Evolutionary conservation across 2,888 invertebrate genomes (phyloP).

Genomic region (Xestobium rufovillosum): DNA sequence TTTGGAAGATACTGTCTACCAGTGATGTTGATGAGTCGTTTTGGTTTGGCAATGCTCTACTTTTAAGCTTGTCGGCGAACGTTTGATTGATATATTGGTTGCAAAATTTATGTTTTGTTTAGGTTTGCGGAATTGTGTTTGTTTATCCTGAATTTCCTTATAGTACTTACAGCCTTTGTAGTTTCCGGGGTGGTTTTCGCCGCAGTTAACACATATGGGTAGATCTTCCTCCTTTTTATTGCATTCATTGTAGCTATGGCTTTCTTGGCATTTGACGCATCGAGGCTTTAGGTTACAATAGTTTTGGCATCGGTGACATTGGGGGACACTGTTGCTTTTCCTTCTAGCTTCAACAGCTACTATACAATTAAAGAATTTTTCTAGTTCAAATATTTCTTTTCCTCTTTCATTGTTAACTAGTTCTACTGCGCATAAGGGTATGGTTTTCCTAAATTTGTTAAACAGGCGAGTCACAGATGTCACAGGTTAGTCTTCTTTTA

Average conservation of each 20-base stretch:
- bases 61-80: neutral
- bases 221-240: neutral
- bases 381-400: neutral
- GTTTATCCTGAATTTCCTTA: neutral
- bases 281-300: slow-evolving; percentile 3
- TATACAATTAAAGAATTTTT: neutral
- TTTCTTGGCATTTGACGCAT: neutral
- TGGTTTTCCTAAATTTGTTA: neutral
- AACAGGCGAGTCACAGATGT: slow-evolving; percentile 1
- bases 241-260: neutral
- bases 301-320: slow-evolving; percentile 2
- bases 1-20: neutral
- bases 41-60: too few species aligned
- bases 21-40: too few species aligned
- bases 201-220: slow-evolving; percentile 1
- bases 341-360: slow-evolving; percentile 2
- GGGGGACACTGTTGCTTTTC: neutral
- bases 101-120: neutral
- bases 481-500: neutral
- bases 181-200: slow-evolving; percentile 1
- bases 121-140: too few species aligned
- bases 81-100: neutral
- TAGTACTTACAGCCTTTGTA: neutral
- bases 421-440: neutral
- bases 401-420: slow-evolving; percentile 1